Evolutionary conservation across 64 coral and sea anemone genomes (phyloP), one percentile per base, ranked within the genome.

Genomic region (Cladopsammia gracilis): DNA sequence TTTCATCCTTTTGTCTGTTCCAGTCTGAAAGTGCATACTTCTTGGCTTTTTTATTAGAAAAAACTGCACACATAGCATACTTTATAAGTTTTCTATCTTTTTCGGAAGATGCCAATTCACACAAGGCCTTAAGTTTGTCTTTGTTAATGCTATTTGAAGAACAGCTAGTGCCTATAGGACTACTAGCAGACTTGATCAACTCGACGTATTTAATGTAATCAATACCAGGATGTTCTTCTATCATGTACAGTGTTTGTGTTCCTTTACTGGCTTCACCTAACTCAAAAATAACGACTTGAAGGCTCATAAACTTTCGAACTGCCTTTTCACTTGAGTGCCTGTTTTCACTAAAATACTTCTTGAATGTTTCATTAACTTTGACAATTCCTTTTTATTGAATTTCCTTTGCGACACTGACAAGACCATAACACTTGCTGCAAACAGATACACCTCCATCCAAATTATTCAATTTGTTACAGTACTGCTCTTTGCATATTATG

Each of bases 101-200:
- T 71, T 71, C 69, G 69, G 69, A 71, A 71, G 69, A 71, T 71
- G 69, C 69, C 3, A 71, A 44, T 42, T 71, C 25, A 71, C 69
- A 71, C 69, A 42, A 71, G 69, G 69, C 69, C 26, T 71, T 71
- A 71, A 71, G 69, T 71, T 44, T 71, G 1, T 71, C 69, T 44
- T 71, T 71, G 69, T 71, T 71, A 71, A 71, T 71, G 69, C 69
- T 71, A 71, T 44, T 71, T 43, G 69, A 71, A 71, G 69, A 71
- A 71, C 69, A 71, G 69, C 25, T 71, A 71, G 69, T 44, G 69
- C 42, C 69, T 71, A 71, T 71, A 13, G 4, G 24, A 71, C 69
- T 25, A 71, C 69, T 71, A 71, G 69, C 25, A 71, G 69, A 71
- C 69, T 13, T 71, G 69, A 71, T 7, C 42, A 71, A 71, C 69